These are phyloP conservation scores for Argentina silus DNA, from an alignment of 2,797 vertebrate species.

Conservation along the genomic window DNA sequence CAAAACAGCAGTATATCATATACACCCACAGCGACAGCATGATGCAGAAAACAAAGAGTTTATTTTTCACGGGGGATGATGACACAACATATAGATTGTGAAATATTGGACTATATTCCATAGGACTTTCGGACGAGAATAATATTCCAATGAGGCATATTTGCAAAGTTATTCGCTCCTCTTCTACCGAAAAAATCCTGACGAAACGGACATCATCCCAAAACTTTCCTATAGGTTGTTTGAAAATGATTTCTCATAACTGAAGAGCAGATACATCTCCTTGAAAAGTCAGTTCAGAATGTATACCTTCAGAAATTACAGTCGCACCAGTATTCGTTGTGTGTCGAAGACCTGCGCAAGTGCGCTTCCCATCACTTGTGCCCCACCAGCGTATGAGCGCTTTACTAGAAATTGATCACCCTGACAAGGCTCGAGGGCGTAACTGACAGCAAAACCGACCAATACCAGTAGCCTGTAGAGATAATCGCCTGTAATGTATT, in stretches of 20 bases:
- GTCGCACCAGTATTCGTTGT: slow-evolving; percentile 22
- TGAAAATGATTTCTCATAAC: background rate
- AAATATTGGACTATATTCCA: slow-evolving; percentile 89
- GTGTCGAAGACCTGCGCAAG: slow-evolving; percentile 19
- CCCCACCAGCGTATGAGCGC: slow-evolving; percentile 33
- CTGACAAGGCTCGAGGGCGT: slow-evolving; percentile 13
- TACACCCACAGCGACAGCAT: slow-evolving; percentile 95
- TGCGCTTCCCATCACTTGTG: slow-evolving; percentile 59
- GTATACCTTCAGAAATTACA: background rate
- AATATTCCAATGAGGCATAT: slow-evolving; percentile 74
- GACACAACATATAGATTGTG: slow-evolving; percentile 84
- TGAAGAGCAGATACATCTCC: background rate
- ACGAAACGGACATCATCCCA: slow-evolving; percentile 27
- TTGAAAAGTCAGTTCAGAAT: background rate
- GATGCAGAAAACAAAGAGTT: slow-evolving; percentile 86
- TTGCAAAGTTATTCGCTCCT: slow-evolving; percentile 61
- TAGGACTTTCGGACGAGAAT: slow-evolving; percentile 76
- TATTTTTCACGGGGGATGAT: slow-evolving; percentile 85
- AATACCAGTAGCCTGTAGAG: slow-evolving; percentile 23
- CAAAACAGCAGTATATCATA: slow-evolving; percentile 90
- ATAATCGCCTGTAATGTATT: background rate
- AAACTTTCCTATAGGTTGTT: slow-evolving; percentile 9
- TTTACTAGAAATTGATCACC: background rate
- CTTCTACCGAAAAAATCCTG: slow-evolving; percentile 50
- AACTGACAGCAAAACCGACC: slow-evolving; percentile 16